Conservation (phyloP, 1,140 invertebrate genomes). For the Pogonomyrmex barbatus region DNA sequence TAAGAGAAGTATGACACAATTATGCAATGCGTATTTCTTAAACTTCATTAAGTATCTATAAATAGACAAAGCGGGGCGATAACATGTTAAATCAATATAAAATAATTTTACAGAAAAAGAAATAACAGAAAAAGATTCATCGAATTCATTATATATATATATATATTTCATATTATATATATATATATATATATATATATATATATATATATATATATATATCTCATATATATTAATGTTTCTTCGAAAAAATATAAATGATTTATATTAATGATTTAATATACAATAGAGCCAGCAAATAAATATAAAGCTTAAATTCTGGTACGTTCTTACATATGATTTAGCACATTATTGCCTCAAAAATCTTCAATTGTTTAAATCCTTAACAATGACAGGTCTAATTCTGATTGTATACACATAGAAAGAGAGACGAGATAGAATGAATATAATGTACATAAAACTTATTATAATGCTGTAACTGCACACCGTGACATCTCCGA, state of each 20-base stretch:
- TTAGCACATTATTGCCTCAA: constrained; percentile 49
- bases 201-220: too few species aligned
- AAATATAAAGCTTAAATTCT: constrained; percentile 14
- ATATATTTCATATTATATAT: neutral
- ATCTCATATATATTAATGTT: neutral
- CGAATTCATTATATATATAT: neutral
- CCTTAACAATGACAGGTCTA: constrained; percentile 31
- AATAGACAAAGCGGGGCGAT: constrained; percentile 8
- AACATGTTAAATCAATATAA: constrained; percentile 31
- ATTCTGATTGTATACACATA: constrained; percentile 23
- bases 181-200: too few species aligned
- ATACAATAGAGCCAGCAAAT: neutral
- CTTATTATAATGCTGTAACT: constrained; percentile 42
- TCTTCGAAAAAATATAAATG: constrained; percentile 2
- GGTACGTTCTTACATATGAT: neutral
- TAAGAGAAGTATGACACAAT: constrained; percentile 54
- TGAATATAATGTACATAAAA: constrained; percentile 57
- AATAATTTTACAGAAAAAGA: neutral
- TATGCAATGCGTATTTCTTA: constrained; percentile 46
- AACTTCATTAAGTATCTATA: constrained; percentile 32
- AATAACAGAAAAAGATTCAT: constrained; percentile 9
- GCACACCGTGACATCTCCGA: constrained; percentile 25
- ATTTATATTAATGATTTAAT: neutral
- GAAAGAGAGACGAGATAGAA: constrained; percentile 12
- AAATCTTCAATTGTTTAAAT: constrained; percentile 31